Base-by-base conservation (phyloP, 2,888 invertebrate genomes). In the Lacanobia oleracea region DNA sequence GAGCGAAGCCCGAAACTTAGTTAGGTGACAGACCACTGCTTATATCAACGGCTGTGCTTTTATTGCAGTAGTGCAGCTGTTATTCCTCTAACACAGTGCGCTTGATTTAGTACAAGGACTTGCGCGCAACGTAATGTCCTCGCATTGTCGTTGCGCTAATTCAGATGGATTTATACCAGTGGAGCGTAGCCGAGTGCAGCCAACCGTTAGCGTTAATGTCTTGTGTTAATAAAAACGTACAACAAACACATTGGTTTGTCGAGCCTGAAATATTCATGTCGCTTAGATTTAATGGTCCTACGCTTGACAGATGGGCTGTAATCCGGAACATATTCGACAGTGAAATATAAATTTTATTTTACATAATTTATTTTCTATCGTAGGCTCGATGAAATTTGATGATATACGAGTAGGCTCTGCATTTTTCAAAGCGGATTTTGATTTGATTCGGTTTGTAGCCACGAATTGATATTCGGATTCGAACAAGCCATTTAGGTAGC, bases 211-310 rank as follows among this genome's bases (percentile, higher is more conserved):
- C 84, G 84, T 84, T 85, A 86, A 86, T 85, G 88, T 89, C 90
- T 88, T 88, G 87, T 87, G 87, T 89, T 89, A 87, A 90, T 90
- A 91, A 91, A 88, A 89, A 90, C 83, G 88, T 86, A 87, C 84
- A 81, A 81, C 86, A 83, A 84, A 86, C 87, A 87, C 86, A 78
- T 78, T 62, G 81, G 88, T 88, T 86, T 89, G 88, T 88, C 86
- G 86, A 89, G 88, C 88, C 87, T 88, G 88, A 90, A 91, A 91
- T 90, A 92, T 91, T 91, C 91, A 91, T 91, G 89, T 88, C 88
- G 90, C 89, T 92, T 91, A 92, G 93, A 94, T 94, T 92, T 92
- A 94, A 94, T 92, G 93, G 92, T 84, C 85, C 90, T 88, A 85
- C 91, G 86, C 88, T 90, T 92, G 91, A 93, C 91, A 92, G 92